Evolutionary conservation across 2,888 invertebrate genomes (phyloP), one percentile per base, ranked within the genome.

Genomic region (Trisateles emortualis): DNA sequence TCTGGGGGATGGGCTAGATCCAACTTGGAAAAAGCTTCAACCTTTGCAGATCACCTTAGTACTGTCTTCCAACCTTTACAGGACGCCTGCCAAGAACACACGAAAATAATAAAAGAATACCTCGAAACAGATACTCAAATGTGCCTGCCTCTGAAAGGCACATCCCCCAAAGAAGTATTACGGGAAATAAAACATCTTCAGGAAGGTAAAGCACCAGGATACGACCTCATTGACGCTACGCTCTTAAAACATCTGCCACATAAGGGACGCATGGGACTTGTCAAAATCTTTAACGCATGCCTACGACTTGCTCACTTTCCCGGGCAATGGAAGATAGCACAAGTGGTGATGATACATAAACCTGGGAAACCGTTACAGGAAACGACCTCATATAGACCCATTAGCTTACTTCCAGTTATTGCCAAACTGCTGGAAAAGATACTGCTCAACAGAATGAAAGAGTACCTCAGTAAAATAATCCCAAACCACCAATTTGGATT

Each of bases 401-500:
- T n/a, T n/a, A n/a, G n/a, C n/a, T n/a, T n/a, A n/a, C n/a, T n/a
- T n/a, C n/a, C n/a, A n/a, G n/a, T n/a, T n/a, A 30, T 16, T 46
- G 45, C 36, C 0, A 46, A 52, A 36, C 13, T 52, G 0, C 1
- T 52, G 0, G 52, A 46, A 39, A 51, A 14, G 5, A 33, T 19
- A 0, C 8, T 51, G 3, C 9, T 51, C 1, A 40, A 33, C n/a
- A 32, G 39, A 51, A 44, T 44, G 51, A 24, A 19, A 29, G 17
- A 26, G 19, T 17, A 36, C 29, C 35, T 42, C n/a, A 10, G 29
- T 0, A 9, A 26, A 11, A 10, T 52, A 29, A 19, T 45, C 2
- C 51, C 52, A 16, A 19, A 1, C 1, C 52, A 52, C 11, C 52
- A 45, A 29, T 52, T 52, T 22, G 45, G 46, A 19, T 52, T 52